Percentiles rank a stretch among this genome's conserved stretches.
phyloP scores from a whole-genome alignment of 2,888 invertebrate species.

The Dasysyrphus tricinctus region DNA sequence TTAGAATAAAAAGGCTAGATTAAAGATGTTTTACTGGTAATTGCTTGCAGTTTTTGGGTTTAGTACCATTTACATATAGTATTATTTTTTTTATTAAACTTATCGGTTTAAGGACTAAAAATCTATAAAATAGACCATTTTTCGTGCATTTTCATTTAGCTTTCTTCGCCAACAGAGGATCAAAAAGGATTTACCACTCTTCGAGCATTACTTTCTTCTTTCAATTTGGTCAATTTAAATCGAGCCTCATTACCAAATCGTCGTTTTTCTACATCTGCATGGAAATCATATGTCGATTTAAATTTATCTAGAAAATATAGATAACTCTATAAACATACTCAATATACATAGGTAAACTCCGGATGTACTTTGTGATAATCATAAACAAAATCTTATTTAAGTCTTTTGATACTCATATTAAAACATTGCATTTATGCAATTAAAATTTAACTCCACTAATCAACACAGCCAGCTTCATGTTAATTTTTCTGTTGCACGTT shows the following conservation, averaged over 20 bases:
- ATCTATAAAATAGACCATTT: neutral
- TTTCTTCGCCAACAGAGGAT: slow-evolving; percentile 27
- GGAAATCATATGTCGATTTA: slow-evolving; percentile 61
- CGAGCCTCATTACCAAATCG: slow-evolving; percentile 50
- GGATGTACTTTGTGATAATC: neutral
- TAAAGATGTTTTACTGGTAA: neutral
- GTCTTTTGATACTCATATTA: neutral
- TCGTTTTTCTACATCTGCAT: slow-evolving; percentile 45
- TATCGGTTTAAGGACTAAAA: neutral
- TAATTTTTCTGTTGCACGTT: slow-evolving; percentile 38
- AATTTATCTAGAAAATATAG: slow-evolving; percentile 44
- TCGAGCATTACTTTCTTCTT: slow-evolving; percentile 57
- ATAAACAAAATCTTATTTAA: slow-evolving; percentile 1
- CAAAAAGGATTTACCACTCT: slow-evolving; percentile 39
- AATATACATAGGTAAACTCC: slow-evolving; percentile 6
- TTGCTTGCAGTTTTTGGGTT: neutral
- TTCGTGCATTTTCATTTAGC: slow-evolving; percentile 35
- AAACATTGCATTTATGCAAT: neutral
- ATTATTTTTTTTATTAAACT: neutral
- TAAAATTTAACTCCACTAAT: slow-evolving; percentile 1
- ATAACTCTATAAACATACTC: neutral
- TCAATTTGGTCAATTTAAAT: slow-evolving; percentile 52
- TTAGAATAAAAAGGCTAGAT: neutral
- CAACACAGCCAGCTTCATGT: neutral
- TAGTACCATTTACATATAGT: neutral